Percentiles rank a stretch among this genome's conserved stretches.
These are phyloP conservation scores for Lagopus leucura DNA, from an alignment of 2,113 vertebrate species.

Conservation along the genomic window DNA sequence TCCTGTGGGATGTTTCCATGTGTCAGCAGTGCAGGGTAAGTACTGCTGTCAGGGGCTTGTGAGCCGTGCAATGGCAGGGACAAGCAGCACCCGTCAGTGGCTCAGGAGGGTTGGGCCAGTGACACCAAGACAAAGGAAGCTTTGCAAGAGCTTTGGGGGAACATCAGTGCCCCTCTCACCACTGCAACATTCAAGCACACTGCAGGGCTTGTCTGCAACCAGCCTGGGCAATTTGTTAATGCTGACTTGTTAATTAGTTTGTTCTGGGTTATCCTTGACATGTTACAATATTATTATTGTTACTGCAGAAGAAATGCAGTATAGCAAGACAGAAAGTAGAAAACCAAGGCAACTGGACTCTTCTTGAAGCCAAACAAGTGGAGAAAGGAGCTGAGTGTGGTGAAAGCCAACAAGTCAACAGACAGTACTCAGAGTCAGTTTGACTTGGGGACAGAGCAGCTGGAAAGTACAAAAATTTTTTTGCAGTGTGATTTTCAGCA, in stretches of 20 bases:
- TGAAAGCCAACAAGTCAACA: not conserved
- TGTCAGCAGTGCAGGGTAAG: not conserved
- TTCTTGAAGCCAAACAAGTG: not conserved
- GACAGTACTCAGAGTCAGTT: not conserved
- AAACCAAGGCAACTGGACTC: not conserved
- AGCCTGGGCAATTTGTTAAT: not conserved
- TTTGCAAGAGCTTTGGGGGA: not conserved
- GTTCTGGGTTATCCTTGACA: not conserved
- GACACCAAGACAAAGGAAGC: not conserved
- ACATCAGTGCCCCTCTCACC: not conserved
- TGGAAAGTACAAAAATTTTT: not conserved
- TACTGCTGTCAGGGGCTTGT: fast-evolving
- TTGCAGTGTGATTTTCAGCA: not conserved
- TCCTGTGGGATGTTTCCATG: not conserved
- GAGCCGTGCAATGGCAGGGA: not conserved
- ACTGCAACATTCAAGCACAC: fast-evolving
- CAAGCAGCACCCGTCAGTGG: not conserved
- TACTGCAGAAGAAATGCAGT: not conserved
- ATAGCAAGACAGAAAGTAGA: not conserved
- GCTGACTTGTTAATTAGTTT: not conserved
- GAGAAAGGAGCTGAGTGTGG: not conserved
- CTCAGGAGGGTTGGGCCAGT: fast-evolving
- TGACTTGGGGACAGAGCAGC: not conserved
- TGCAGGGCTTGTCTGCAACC: not conserved
- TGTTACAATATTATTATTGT: not conserved